These are phyloP conservation scores for Dipodomys merriami DNA, from an alignment of 2,113 vertebrate genomes.

Conservation along the genomic window DNA sequence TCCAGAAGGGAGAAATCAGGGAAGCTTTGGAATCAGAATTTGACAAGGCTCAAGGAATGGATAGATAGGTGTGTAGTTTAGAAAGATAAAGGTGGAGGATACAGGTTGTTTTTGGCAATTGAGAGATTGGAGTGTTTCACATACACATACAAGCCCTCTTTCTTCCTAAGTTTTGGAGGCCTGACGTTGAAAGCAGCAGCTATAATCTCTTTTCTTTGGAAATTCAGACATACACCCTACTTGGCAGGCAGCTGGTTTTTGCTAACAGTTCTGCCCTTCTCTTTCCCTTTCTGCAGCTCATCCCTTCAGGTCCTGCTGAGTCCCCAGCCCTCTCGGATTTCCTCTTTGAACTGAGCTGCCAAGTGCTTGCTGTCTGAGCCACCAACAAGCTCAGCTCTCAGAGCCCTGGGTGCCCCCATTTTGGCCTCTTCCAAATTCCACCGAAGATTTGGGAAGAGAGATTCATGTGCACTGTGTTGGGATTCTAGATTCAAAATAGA, in stretches of 20 bases:
- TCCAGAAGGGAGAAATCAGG: not conserved
- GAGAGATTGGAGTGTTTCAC: no score
- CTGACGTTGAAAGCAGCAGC: constrained; percentile 35
- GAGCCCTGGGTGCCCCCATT: not conserved
- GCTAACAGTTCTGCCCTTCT: constrained; percentile 38
- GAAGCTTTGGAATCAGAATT: not conserved
- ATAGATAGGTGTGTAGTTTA: not conserved
- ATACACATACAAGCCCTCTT: not conserved
- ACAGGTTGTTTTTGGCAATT: not conserved
- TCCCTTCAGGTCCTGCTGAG: not conserved
- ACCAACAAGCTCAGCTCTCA: not conserved
- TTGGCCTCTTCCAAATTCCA: constrained; percentile 12
- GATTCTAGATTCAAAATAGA: constrained; percentile 9
- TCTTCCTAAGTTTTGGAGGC: not conserved
- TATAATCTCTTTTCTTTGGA: constrained; percentile 45
- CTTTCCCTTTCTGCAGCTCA: not conserved
- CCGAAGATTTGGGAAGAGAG: not conserved
- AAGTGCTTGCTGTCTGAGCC: not conserved
- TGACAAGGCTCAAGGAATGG: not conserved
- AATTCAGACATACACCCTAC: constrained; percentile 30
- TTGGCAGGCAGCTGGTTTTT: constrained; percentile 56
- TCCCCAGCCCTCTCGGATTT: constrained; percentile 3
- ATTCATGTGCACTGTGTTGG: not conserved
- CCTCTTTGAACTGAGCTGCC: constrained; percentile 32
- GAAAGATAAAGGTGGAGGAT: not conserved